Evolutionary conservation across 2,113 vertebrate genomes (phyloP).

Genomic region (Vidua macroura): DNA sequence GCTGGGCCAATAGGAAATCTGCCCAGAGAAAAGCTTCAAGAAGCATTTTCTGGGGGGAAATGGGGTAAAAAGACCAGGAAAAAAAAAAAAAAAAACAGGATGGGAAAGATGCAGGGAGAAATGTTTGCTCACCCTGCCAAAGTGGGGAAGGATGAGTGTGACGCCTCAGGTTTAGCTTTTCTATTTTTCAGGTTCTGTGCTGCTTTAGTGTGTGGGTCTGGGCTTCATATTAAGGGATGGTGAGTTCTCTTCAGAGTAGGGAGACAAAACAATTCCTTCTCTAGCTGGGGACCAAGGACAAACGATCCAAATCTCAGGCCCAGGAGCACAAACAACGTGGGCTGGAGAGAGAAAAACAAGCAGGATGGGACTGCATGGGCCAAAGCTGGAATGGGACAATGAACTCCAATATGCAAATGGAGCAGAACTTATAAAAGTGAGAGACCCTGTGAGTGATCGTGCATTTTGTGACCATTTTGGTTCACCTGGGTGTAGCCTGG

Average conservation of each 20-base stretch:
- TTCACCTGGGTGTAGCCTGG: background rate
- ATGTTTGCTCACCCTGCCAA: accelerated
- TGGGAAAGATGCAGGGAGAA: accelerated
- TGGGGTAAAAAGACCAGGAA: background rate
- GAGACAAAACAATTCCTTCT: background rate
- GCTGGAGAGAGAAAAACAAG: background rate
- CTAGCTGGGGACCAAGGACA: background rate
- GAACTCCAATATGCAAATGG: background rate
- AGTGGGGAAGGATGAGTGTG: background rate
- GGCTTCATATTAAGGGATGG: background rate
- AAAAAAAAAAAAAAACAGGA: accelerated
- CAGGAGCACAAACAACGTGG: background rate
- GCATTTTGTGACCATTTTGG: background rate
- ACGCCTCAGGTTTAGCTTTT: background rate
- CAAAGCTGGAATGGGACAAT: background rate
- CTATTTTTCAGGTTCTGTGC: background rate
- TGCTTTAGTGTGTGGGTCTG: background rate
- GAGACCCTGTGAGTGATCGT: accelerated
- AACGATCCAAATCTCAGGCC: background rate
- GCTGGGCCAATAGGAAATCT: background rate
- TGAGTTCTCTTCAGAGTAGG: background rate
- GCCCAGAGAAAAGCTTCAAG: background rate
- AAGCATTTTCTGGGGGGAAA: accelerated
- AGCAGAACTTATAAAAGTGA: background rate
- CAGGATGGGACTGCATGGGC: background rate